A percentile compares a stretch with the other conserved stretches of the same genome.
Conservation (phyloP, 2,797 vertebrate species). For the Semotilus atromaculatus region DNA sequence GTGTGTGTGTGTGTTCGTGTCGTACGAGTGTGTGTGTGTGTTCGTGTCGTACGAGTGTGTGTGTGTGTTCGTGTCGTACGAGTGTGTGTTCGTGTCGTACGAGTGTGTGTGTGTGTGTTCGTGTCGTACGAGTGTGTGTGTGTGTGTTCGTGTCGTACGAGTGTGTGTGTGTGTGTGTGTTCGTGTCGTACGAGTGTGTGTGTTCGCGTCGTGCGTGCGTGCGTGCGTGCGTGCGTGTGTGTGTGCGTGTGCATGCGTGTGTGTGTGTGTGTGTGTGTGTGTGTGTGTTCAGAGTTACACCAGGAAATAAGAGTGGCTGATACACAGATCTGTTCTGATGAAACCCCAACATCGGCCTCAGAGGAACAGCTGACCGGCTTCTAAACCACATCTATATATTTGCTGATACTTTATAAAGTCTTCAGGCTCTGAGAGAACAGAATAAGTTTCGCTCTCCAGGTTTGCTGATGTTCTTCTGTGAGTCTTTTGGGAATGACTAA, state of each 20-base stretch:
- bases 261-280: neutral
- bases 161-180: neutral
- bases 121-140: neutral
- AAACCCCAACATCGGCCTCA: too few species aligned
- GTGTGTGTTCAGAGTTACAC: neutral
- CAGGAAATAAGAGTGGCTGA: neutral
- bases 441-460: slow-evolving; percentile 11
- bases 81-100: neutral
- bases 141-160: neutral
- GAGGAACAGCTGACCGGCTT: too few species aligned
- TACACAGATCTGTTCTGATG: neutral
- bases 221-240: neutral
- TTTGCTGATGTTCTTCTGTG: slow-evolving; percentile 34
- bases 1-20: neutral
- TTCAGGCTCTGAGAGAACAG: neutral
- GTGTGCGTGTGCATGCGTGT: too few species aligned
- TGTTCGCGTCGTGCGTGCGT: too few species aligned
- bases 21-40: too few species aligned
- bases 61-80: neutral
- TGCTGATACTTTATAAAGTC: neutral
- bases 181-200: too few species aligned
- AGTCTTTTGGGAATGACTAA: slow-evolving; percentile 60
- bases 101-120: neutral
- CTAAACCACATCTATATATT: neutral
- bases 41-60: neutral